Evolutionary conservation across 2,113 vertebrate species (phyloP), one percentile per base, ranked within the genome.

Genomic region (Asarcornis scutulata): DNA sequence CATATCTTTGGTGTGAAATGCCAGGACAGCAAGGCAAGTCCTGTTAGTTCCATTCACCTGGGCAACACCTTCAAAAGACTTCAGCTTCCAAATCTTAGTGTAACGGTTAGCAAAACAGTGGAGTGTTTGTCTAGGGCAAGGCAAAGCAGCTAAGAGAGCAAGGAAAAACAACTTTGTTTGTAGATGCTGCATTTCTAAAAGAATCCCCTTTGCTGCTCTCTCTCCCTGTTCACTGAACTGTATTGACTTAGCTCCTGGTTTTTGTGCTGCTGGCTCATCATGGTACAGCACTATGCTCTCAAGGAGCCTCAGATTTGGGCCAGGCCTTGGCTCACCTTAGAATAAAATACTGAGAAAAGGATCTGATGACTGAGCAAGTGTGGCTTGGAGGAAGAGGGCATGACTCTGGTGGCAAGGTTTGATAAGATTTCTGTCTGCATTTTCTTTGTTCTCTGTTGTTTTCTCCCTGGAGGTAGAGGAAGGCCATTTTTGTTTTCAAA

Each of bases 171-270:
- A 68, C 29, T 48, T 63, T 50, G 36, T 73, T 89, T 46, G 21
- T 11, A 85, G 44, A 31, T 76, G 38, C 48, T 91, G 32, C 46
- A 5, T 89, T 69, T 87, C 36, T 32, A 22, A 73, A 36, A 77
- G 87, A 79, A 76, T 75, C n/a, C 25, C 63, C 22, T 66, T 90
- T 85, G 73, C 58, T 95, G 67, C 82, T 76, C 78, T 20, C 8
- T 71, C 7, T 73, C 3, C 1, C 4, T 44, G 36, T 58, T 91
- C 58, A 50, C 34, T 87, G 83, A 81, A 60, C 56, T 87, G 38
- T 81, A 58, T 26, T 86, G 73, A 46, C 31, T 81, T 82, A 77
- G 74, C 63, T 73, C 71, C 72, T 67, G 74, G 16, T 50, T 95
- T 91, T 68, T 52, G n/a, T 29, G 60, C 50, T 69, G 55, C 88